Conservation (phyloP, 2,797 vertebrate genomes). For the Hippopotamyrus pictus region DNA sequence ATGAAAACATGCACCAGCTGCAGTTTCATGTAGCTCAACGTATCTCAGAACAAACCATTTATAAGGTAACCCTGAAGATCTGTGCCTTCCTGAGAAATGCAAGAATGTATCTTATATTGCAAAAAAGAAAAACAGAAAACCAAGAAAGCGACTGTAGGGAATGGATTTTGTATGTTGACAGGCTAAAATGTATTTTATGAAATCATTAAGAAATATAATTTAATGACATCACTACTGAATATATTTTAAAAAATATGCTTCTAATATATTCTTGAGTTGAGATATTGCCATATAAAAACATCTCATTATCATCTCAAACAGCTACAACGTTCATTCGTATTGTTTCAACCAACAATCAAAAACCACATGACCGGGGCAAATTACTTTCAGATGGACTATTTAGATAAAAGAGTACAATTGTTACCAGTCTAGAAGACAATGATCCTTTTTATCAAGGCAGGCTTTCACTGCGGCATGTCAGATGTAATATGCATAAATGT, state of each 20-base stretch:
- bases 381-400: conserved; percentile 86
- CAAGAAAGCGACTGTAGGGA: background rate
- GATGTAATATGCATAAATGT: conserved; percentile 71
- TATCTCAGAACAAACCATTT: background rate
- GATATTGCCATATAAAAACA: conserved; percentile 39
- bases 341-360: conserved; percentile 80
- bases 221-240: background rate
- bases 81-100: background rate
- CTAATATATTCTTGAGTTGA: conserved; percentile 10
- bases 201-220: background rate
- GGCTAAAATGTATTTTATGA: background rate
- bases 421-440: conserved; percentile 86
- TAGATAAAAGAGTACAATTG: conserved; percentile 78
- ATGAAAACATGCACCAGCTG: background rate
- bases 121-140: background rate
- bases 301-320: conserved; percentile 77
- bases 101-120: background rate
- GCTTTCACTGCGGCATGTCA: conserved; percentile 71
- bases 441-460: conserved; percentile 76
- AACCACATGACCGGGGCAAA: conserved; percentile 84
- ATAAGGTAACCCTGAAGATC: background rate
- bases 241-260: conserved; percentile 3
- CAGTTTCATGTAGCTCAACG: background rate
- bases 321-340: conserved; percentile 73
- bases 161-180: background rate